phyloP scores from a whole-genome alignment of 2,113 vertebrate genomes.

The Anthoscopus minutus region DNA sequence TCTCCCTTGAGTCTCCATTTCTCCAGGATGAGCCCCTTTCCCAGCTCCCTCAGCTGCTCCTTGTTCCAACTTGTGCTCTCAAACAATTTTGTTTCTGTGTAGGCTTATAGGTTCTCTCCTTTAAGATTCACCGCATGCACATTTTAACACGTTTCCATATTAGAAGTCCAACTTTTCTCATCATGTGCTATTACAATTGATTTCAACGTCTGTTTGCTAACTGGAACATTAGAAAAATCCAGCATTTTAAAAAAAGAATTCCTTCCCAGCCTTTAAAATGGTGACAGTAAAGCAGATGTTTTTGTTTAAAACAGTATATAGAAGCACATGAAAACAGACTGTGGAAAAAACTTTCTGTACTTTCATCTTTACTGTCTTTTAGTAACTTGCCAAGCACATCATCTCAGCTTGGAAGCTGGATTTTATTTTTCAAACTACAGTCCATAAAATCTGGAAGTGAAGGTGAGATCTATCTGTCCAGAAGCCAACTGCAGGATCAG shows the following conservation, averaged over 20 bases:
- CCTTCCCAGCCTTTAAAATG: background rate
- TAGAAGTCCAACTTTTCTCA: background rate
- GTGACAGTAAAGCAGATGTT: constrained; percentile 13
- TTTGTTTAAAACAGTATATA: constrained; percentile 27
- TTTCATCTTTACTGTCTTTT: constrained; percentile 25
- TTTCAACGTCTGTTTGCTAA: constrained; percentile 4
- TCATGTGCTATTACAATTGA: background rate
- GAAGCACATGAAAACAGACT: background rate
- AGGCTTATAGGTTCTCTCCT: background rate
- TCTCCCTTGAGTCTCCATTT: background rate
- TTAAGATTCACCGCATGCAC: background rate
- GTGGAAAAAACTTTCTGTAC: background rate
- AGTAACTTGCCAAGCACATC: background rate
- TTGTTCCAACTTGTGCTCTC: background rate
- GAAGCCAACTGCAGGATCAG: background rate
- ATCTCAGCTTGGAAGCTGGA: background rate
- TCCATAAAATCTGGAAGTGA: background rate
- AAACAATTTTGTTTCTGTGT: background rate
- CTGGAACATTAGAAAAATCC: background rate
- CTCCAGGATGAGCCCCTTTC: background rate
- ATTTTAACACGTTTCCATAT: background rate
- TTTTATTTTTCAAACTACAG: background rate
- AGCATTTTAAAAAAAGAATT: background rate
- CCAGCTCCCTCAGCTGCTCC: background rate
- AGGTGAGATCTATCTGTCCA: background rate